Evolutionary conservation across 2,797 vertebrate genomes (phyloP).

Genomic region (Trachurus trachurus): DNA sequence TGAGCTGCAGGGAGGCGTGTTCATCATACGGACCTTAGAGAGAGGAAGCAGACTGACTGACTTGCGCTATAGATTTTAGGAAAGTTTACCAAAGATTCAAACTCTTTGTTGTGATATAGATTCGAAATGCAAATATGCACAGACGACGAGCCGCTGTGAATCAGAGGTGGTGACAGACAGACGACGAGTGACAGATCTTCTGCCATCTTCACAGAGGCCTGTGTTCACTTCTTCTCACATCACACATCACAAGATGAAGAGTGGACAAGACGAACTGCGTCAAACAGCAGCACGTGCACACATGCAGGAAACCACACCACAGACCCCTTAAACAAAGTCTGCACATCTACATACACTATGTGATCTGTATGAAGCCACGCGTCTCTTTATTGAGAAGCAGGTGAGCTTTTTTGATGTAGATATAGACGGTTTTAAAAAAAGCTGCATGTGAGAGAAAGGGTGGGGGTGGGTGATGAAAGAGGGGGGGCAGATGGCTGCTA

Average conservation of each 20-base stretch:
- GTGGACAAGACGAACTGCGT: not conserved
- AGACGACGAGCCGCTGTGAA: not conserved
- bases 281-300: not conserved
- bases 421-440: not conserved
- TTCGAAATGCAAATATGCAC: not conserved
- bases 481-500: too few relatives aligned
- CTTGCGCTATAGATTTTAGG: not conserved
- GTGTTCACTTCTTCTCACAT: not conserved
- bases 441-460: not conserved
- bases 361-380: not conserved
- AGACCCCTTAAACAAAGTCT: not conserved
- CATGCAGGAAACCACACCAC: slow-evolving; percentile 8
- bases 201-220: not conserved
- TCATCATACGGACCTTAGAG: not conserved
- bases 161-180: slow-evolving; percentile 2
- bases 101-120: not conserved
- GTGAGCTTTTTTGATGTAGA: not conserved
- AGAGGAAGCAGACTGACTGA: not conserved
- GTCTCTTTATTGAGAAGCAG: not conserved
- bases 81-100: not conserved
- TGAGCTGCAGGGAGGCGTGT: not conserved
- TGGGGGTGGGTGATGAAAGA: not conserved
- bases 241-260: not conserved
- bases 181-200: slow-evolving; percentile 1
- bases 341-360: not conserved